Conservation (phyloP, 2,113 vertebrate species). For the Canis aureus region DNA sequence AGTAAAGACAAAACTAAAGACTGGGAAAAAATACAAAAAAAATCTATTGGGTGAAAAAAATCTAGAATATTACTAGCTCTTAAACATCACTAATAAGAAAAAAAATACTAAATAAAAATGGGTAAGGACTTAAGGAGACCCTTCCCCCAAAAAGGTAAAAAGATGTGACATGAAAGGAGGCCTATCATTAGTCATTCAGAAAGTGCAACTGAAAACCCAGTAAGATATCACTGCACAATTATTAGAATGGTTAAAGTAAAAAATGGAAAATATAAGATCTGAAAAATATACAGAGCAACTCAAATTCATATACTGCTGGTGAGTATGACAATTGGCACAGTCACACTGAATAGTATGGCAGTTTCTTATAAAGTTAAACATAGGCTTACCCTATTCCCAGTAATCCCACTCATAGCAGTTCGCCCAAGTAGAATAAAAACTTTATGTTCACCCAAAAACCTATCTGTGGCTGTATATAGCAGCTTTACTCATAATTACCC, state of each 20-base stretch:
- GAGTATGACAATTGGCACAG: neutral
- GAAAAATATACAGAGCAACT: neutral
- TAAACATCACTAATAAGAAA: neutral
- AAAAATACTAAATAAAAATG: neutral
- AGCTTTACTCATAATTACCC: neutral
- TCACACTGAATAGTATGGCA: neutral
- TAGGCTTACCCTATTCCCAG: neutral
- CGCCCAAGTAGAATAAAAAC: neutral
- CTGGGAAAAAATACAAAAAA: neutral
- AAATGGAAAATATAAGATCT: neutral
- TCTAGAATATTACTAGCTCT: neutral
- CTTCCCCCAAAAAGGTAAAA: neutral
- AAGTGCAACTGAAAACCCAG: neutral
- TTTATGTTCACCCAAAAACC: neutral
- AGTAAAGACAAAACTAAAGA: neutral
- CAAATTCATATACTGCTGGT: neutral
- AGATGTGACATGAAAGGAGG: neutral
- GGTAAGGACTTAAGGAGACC: neutral
- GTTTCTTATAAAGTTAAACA: neutral
- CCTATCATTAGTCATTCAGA: neutral
- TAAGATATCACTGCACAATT: neutral
- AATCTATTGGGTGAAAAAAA: neutral
- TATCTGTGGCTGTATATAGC: neutral
- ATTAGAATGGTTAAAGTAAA: neutral
- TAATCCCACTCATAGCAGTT: neutral